These are phyloP conservation scores for Rosalia funebris DNA, from an alignment of 2,888 invertebrate species.

Conservation along the genomic window DNA sequence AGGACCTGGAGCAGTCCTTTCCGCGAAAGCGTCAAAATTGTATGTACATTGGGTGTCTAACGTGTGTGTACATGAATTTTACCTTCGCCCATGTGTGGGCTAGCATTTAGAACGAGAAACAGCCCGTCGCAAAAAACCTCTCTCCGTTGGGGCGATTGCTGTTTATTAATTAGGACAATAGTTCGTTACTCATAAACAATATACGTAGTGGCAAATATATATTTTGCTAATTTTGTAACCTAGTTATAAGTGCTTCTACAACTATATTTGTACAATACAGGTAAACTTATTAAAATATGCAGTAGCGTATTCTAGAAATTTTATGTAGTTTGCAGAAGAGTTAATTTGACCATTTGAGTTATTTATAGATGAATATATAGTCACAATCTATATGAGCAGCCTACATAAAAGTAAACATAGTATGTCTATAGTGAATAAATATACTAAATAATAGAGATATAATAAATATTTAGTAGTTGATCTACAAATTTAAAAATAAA, in stretches of 20 bases:
- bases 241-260: constrained; percentile 18
- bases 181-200: constrained; percentile 40
- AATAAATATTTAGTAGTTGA: no score
- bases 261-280: constrained; percentile 12
- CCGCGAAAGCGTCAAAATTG: constrained; percentile 56
- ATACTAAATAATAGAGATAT: no score
- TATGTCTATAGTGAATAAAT: no score
- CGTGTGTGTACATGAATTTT: constrained; percentile 57
- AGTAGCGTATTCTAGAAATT: neutral
- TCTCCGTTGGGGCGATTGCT: constrained; percentile 96
- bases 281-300: constrained; percentile 7
- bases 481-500: no score
- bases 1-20: constrained; percentile 57
- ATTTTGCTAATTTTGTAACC: constrained; percentile 22
- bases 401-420: no score
- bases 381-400: no score
- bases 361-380: no score
- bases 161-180: constrained; percentile 58
- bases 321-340: no score
- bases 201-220: constrained; percentile 18
- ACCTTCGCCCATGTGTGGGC: constrained; percentile 89
- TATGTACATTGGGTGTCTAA: constrained; percentile 48
- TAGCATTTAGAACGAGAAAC: constrained; percentile 95
- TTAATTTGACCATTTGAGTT: no score
- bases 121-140: constrained; percentile 97